A percentile compares a stretch with the other conserved stretches of the same genome.
Evolutionary conservation across 2,113 vertebrate genomes (phyloP).

Genomic region (Chlamydotis undulata): DNA sequence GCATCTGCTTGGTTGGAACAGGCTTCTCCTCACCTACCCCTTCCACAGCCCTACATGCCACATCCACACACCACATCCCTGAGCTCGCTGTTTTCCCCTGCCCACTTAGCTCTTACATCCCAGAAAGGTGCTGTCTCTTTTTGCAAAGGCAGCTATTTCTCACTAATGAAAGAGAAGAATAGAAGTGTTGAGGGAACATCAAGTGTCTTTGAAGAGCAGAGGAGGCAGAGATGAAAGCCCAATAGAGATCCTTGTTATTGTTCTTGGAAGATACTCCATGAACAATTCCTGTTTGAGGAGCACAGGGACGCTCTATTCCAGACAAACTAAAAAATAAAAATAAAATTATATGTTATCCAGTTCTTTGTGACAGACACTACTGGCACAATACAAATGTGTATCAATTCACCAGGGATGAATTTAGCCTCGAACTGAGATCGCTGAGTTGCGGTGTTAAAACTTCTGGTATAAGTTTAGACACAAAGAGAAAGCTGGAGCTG

Average conservation of each 20-base stretch:
- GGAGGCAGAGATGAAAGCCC: neutral
- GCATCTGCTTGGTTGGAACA: neutral
- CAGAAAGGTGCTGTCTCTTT: neutral
- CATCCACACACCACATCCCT: neutral
- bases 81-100: neutral
- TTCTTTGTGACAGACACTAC: neutral
- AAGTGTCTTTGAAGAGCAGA: conserved; percentile 1
- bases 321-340: neutral
- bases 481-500: neutral
- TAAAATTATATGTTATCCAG: neutral
- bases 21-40: neutral
- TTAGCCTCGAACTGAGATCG: neutral
- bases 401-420: neutral
- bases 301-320: neutral
- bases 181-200: neutral
- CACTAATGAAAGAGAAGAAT: neutral
- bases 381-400: neutral
- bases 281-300: neutral
- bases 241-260: neutral
- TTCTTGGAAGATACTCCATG: neutral
- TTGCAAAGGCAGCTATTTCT: conserved; percentile 12
- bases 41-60: neutral
- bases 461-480: neutral
- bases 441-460: neutral
- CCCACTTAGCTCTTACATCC: neutral